phyloP scores from a whole-genome alignment of 2,797 vertebrate species.

The Sciaenops ocellatus region DNA sequence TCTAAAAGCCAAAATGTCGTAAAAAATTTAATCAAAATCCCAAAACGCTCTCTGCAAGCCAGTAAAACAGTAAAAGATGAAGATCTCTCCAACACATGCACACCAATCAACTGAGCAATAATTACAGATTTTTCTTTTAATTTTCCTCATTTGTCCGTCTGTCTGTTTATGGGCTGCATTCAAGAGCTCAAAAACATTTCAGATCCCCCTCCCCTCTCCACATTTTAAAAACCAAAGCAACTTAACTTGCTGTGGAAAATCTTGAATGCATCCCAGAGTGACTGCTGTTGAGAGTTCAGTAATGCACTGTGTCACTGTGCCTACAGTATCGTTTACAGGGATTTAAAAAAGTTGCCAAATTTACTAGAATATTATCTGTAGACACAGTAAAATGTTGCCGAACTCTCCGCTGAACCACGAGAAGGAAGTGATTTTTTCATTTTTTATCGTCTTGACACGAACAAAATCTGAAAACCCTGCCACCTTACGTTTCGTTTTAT shows the following conservation, averaged over 20 bases:
- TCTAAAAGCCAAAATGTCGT: slow-evolving; percentile 56
- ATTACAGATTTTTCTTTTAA: slow-evolving; percentile 38
- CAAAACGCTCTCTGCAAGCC: slow-evolving; percentile 14
- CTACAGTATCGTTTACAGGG: slow-evolving; percentile 75
- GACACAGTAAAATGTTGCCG: slow-evolving; percentile 46
- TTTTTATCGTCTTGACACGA: slow-evolving; percentile 41
- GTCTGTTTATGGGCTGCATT: slow-evolving; percentile 47
- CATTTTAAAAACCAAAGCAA: slow-evolving; percentile 72
- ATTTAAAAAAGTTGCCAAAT: slow-evolving; percentile 74
- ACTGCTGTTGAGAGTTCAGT: slow-evolving; percentile 55
- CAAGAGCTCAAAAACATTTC: slow-evolving; percentile 26
- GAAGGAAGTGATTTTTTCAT: slow-evolving; percentile 14
- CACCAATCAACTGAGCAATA: slow-evolving; percentile 72
- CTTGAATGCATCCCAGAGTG: slow-evolving; percentile 59
- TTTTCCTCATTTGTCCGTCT: slow-evolving; percentile 10
- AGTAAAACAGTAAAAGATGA: slow-evolving; percentile 21
- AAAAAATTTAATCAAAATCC: slow-evolving; percentile 24
- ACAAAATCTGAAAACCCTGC: slow-evolving; percentile 41
- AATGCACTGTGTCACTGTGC: slow-evolving; percentile 68
- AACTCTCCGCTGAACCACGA: slow-evolving; percentile 48
- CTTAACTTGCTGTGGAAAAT: slow-evolving; percentile 45
- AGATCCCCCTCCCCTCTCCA: slow-evolving; percentile 10
- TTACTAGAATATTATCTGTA: slow-evolving; percentile 46
- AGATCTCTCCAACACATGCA: slow-evolving; percentile 20
- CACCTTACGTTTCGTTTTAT: slow-evolving; percentile 37